phyloP scores from a whole-genome alignment of 2,888 invertebrate genomes.

The Griposia aprilina region DNA sequence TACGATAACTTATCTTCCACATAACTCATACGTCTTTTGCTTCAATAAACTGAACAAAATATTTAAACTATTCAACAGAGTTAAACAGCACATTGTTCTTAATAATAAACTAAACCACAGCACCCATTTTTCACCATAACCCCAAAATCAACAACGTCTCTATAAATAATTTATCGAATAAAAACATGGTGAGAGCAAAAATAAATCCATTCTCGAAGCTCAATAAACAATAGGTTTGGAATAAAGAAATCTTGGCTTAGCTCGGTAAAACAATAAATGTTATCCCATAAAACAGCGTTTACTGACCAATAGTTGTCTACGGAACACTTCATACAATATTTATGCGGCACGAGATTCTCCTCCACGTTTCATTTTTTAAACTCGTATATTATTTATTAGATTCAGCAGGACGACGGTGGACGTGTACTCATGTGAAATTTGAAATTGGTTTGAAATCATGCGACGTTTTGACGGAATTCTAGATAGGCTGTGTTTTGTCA shows the following conservation, averaged over 20 bases:
- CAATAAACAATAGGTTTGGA: conserved; percentile 77
- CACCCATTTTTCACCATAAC: conserved; percentile 38
- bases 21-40: not conserved
- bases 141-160: conserved; percentile 28
- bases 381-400: conserved; percentile 72
- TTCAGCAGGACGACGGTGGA: conserved; percentile 49
- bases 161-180: conserved; percentile 60
- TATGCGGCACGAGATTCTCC: conserved; percentile 75
- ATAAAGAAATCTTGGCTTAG: conserved; percentile 77
- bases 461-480: conserved; percentile 18
- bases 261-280: conserved; percentile 87
- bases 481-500: not conserved
- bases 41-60: not conserved
- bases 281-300: conserved; percentile 87
- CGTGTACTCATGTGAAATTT: conserved; percentile 25
- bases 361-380: conserved; percentile 70
- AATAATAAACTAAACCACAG: conserved; percentile 24
- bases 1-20: not conserved
- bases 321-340: conserved; percentile 88
- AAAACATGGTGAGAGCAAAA: conserved; percentile 50
- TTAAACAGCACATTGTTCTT: not conserved
- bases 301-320: conserved; percentile 85
- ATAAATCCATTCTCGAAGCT: conserved; percentile 64
- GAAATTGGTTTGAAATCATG: conserved; percentile 15
- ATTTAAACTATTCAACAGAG: not conserved